These are phyloP conservation scores for Graphium colonna DNA, from an alignment of 2,888 invertebrate genomes.

Conservation along the genomic window DNA sequence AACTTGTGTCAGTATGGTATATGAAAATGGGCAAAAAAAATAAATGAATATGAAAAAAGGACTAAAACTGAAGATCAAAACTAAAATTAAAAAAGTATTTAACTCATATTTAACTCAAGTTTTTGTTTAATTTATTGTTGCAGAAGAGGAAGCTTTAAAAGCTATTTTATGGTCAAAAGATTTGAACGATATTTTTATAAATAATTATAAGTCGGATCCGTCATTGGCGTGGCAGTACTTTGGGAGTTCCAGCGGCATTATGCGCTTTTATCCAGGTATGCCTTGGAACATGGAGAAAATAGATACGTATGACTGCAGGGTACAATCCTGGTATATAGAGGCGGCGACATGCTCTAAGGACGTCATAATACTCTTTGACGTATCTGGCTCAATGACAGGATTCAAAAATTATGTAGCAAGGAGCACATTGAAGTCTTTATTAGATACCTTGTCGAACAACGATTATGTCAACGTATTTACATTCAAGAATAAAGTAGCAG, in stretches of 20 bases:
- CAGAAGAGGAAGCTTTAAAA: conserved; percentile 58
- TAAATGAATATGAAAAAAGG: too few species aligned
- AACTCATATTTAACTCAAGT: too few species aligned
- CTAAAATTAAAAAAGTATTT: too few species aligned
- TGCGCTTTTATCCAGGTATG: conserved; percentile 94
- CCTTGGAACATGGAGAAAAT: conserved; percentile 78
- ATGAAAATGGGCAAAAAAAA: too few species aligned
- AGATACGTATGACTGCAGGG: conserved; percentile 95
- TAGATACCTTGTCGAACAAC: conserved; percentile 98
- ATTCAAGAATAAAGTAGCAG: conserved; percentile 85
- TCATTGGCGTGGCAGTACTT: conserved; percentile 98
- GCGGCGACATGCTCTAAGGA: conserved; percentile 99
- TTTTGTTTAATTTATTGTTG: conserved; percentile 32
- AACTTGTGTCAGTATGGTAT: too few species aligned
- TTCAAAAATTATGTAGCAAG: conserved; percentile 87
- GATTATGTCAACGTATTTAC: conserved; percentile 97
- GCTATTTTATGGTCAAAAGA: conserved; percentile 93
- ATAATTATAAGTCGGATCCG: conserved; percentile 93
- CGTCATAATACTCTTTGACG: conserved; percentile 95
- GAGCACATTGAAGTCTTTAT: conserved; percentile 91
- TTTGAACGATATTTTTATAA: conserved; percentile 89
- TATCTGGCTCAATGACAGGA: conserved; percentile 98
- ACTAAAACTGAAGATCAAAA: too few species aligned
- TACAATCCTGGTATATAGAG: conserved; percentile 97
- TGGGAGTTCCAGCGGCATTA: conserved; percentile 94